Evolutionary conservation across 2,113 vertebrate genomes (phyloP).

Genomic region (Chloroceryle aenea): DNA sequence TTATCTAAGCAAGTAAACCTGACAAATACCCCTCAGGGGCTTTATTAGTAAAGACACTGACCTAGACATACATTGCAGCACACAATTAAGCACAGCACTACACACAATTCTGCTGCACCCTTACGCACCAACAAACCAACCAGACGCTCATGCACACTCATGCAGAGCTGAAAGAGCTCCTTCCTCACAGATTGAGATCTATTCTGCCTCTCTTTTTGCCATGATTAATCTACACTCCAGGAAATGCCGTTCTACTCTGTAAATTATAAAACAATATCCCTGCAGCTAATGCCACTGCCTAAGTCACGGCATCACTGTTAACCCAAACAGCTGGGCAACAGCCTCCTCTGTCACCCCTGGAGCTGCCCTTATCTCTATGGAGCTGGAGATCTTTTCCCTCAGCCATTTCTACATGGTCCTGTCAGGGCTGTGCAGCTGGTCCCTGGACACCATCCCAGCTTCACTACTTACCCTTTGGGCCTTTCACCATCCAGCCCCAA

Average conservation of each 20-base stretch:
- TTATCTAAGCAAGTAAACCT: neutral
- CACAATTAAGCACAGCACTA: neutral
- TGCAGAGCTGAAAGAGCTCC: neutral
- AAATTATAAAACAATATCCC: neutral
- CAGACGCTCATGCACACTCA: accelerated
- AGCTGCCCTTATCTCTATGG: neutral
- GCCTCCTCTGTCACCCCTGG: neutral
- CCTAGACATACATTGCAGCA: neutral
- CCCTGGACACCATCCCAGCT: neutral
- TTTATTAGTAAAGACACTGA: neutral
- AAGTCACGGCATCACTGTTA: neutral
- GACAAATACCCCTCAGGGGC: neutral
- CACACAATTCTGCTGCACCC: neutral
- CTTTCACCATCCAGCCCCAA: neutral
- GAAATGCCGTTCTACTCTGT: neutral
- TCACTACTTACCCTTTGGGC: neutral
- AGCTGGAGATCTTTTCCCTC: neutral
- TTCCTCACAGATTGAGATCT: neutral
- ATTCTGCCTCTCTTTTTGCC: neutral
- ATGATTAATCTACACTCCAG: neutral
- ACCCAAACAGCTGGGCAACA: neutral
- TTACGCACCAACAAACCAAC: neutral
- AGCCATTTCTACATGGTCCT: neutral
- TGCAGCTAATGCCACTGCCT: neutral
- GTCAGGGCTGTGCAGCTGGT: neutral